Evolutionary conservation across 37 sponge, comb jelly and placozoan genomes (phyloP).

Genomic region (Diacarnus erythraeanus): DNA sequence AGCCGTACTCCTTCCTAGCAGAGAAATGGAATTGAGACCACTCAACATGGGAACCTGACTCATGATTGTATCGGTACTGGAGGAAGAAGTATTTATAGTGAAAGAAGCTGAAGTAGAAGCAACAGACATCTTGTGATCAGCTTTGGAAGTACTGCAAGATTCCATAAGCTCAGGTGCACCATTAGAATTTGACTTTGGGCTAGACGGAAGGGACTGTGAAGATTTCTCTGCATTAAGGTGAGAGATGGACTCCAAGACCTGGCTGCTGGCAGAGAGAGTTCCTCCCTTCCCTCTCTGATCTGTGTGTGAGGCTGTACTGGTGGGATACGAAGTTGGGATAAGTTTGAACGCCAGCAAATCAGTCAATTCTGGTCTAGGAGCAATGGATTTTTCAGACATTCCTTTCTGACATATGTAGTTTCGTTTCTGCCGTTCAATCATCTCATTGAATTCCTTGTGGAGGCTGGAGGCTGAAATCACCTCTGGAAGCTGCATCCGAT

Average conservation of each 20-base stretch:
- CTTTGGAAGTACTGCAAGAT: neutral
- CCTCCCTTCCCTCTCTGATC: neutral
- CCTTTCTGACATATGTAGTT: slow-evolving; percentile 53
- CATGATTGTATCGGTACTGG: neutral
- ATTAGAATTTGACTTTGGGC: slow-evolving; percentile 30
- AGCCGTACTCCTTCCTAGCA: no score
- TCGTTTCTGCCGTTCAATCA: slow-evolving; percentile 46
- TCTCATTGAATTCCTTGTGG: slow-evolving; percentile 51
- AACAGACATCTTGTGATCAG: neutral
- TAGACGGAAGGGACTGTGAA: slow-evolving; percentile 50
- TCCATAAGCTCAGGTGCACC: slow-evolving; percentile 52
- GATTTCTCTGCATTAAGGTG: slow-evolving; percentile 10
- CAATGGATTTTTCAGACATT: slow-evolving; percentile 17
- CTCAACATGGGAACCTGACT: neutral
- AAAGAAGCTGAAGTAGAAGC: neutral
- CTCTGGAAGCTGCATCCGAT: slow-evolving; percentile 1
- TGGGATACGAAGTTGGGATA: neutral
- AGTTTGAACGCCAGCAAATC: slow-evolving; percentile 48
- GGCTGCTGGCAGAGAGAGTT: neutral
- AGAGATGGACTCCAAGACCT: neutral
- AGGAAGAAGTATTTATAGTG: neutral
- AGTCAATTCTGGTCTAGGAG: slow-evolving; percentile 46
- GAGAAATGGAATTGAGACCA: neutral
- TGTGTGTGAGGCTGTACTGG: neutral
- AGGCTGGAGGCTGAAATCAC: slow-evolving; percentile 37